Conservation (phyloP, 2,888 invertebrate genomes). For the Osedax frankpressi region DNA sequence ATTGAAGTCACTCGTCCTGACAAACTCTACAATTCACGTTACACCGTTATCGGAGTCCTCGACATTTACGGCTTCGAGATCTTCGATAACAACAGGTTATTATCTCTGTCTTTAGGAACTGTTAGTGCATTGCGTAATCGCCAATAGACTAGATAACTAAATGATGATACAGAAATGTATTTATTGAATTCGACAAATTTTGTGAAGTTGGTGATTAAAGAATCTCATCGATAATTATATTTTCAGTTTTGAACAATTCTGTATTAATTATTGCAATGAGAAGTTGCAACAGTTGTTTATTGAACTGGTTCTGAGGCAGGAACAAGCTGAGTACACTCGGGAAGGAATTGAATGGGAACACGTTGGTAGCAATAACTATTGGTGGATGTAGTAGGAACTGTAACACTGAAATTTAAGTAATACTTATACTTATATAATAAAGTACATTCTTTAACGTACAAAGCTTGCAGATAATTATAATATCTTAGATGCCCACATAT, state of each 20-base stretch:
- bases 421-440: too few species aligned
- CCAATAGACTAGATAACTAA: too few species aligned
- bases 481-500: too few species aligned
- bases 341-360: constrained; percentile 93
- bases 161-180: too few species aligned
- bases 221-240: too few species aligned
- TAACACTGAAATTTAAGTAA: neutral
- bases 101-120: neutral
- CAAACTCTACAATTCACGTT: constrained; percentile 52
- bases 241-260: constrained; percentile 84
- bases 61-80: constrained; percentile 99
- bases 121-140: too few species aligned
- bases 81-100: constrained; percentile 77
- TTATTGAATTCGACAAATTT: too few species aligned
- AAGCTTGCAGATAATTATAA: too few species aligned
- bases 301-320: constrained; percentile 88
- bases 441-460: too few species aligned
- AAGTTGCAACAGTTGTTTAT: constrained; percentile 94
- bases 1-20: constrained; percentile 55
- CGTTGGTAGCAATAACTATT: constrained; percentile 37
- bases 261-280: constrained; percentile 97
- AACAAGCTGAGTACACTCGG: constrained; percentile 87
- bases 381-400: neutral
- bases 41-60: constrained; percentile 78
- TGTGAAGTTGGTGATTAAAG: too few species aligned